phyloP scores from a whole-genome alignment of 2,113 vertebrate genomes.

The Megaceryle torquata region DNA sequence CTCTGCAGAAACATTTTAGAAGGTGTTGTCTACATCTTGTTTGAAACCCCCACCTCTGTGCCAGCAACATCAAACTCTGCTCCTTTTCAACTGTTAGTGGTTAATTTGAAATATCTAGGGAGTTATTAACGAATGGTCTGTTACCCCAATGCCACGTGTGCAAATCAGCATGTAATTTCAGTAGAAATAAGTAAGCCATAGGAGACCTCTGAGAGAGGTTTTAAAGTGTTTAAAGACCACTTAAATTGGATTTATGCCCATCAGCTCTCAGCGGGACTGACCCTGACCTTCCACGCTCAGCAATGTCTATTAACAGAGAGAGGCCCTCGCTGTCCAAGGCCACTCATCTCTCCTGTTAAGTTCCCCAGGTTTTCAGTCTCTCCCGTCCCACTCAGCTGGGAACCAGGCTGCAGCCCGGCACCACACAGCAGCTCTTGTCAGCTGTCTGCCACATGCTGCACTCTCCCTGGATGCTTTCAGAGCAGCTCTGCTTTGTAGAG shows the following conservation, averaged over 20 bases:
- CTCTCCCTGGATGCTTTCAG: background rate
- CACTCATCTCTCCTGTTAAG: background rate
- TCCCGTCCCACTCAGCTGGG: background rate
- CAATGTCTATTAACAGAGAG: background rate
- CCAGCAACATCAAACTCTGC: fast-evolving
- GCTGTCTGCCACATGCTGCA: background rate
- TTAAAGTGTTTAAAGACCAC: background rate
- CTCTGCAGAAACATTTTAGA: background rate
- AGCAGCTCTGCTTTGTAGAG: background rate
- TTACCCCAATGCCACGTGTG: background rate
- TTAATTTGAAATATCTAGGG: background rate
- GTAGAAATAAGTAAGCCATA: background rate
- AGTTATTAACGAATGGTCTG: background rate
- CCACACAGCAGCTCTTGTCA: background rate
- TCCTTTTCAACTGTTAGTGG: background rate
- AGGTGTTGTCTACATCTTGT: background rate
- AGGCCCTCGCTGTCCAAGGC: background rate
- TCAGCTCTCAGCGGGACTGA: background rate
- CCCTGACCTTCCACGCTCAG: background rate
- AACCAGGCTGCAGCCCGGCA: background rate
- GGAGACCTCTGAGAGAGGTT: background rate
- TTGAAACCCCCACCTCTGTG: background rate
- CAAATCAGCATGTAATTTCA: background rate
- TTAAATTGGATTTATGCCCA: background rate
- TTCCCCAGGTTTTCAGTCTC: background rate